Evolutionary conservation across 2,113 vertebrate species (phyloP), one percentile per base, ranked within the genome.

Genomic region (Corydoras sp.): DNA sequence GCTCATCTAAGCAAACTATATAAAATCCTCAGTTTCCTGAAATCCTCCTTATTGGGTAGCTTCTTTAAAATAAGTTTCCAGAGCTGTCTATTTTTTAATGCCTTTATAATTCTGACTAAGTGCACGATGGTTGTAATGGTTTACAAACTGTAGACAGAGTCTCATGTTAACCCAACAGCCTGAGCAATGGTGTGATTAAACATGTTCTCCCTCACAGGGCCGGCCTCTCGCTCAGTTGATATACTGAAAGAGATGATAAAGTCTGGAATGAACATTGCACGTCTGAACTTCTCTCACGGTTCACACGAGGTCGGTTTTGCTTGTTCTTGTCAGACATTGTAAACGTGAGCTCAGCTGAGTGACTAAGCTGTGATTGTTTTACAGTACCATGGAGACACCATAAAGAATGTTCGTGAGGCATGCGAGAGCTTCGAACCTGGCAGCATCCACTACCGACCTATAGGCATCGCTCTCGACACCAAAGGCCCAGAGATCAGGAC

Each of bases 401-500:
- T 99, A 85, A 94, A 92, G 90, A 99, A 99, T 0, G 88, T 99
- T 10, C 94, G 95, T 31, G 82, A 91, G 71, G 97, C 97, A 9
- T 92, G 93, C 0, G 95, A 96, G 73, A 97, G 95, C 89, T 98
- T 98, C 73, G 89, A 90, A 55, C 91, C 92, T 1, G 93, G 97
- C 72, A 96, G 94, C 32, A 96, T 99, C 77, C 90, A 92, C 4
- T 99, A 97, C 89, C 90, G 96, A 69, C 97, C 97, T 0, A 88
- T 99, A 10, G 95, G 92, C 62, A 90, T 99, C 73, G 97, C 97
- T 48, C 86, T 99, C 87, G 97, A 99, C 86, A 99, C 97, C 13
- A 99, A 99, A 83, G 97, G 97, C 78, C 97, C 97, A 3, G 97
- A 99, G 90, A 99, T 99, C 85, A 86, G 97, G 80, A 99, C 96